A percentile compares a stretch with the other conserved stretches of the same genome.
Evolutionary conservation across 2,888 invertebrate genomes (phyloP).

Genomic region (Scaeva pyrastri): DNA sequence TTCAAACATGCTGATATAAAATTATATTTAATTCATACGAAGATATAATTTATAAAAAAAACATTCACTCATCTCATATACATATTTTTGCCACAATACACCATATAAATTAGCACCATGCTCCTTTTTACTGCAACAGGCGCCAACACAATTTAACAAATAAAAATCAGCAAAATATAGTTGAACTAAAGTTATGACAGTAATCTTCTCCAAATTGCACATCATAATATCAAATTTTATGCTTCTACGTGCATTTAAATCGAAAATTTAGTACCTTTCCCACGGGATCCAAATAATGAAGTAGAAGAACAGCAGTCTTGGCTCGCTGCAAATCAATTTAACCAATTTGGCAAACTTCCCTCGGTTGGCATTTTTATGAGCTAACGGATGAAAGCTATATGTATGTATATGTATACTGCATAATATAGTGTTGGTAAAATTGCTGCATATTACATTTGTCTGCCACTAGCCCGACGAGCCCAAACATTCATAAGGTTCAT

Average conservation of each 20-base stretch:
- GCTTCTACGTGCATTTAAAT: conserved; percentile 67
- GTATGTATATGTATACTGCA: background rate
- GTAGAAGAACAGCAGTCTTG: conserved; percentile 46
- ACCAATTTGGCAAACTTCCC: conserved; percentile 64
- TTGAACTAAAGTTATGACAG: conserved; percentile 51
- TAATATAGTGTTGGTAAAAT: conserved; percentile 4
- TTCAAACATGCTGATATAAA: too few relatives aligned
- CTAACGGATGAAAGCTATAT: conserved; percentile 44
- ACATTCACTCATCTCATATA: too few relatives aligned
- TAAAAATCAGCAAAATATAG: conserved; percentile 39
- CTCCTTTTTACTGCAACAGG: background rate
- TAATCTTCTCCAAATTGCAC: conserved; percentile 48
- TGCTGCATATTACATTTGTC: conserved; percentile 34
- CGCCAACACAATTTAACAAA: conserved; percentile 14
- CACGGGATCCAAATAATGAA: conserved; percentile 60
- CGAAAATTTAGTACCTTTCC: conserved; percentile 61
- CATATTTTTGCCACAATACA: too few relatives aligned
- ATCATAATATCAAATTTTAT: conserved; percentile 63
- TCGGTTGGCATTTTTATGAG: conserved; percentile 53
- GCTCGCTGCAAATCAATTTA: conserved; percentile 54
- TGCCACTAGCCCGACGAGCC: background rate
- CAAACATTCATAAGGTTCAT: conserved; percentile 51
- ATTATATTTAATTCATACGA: too few relatives aligned
- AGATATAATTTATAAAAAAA: too few relatives aligned
- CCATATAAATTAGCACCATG: background rate